phyloP scores from a whole-genome alignment of 1,140 invertebrate species.

The Pseudomyrmex cubaensis region DNA sequence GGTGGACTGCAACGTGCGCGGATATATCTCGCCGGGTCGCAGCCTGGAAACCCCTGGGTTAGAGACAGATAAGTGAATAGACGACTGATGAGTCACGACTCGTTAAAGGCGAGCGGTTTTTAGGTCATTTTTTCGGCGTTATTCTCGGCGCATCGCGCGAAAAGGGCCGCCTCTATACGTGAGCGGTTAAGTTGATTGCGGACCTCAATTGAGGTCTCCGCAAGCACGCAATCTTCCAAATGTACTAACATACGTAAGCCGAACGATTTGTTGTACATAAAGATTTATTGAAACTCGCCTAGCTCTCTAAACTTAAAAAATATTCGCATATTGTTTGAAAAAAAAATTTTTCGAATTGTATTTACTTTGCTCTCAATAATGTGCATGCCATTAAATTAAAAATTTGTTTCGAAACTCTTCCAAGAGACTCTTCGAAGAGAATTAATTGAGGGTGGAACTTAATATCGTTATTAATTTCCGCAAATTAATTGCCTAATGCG shows the following conservation, averaged over 20 bases:
- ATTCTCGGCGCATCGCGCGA: constrained; percentile 33
- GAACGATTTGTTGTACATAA: neutral
- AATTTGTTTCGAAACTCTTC: neutral
- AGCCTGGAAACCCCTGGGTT: constrained; percentile 70
- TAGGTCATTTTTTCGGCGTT: constrained; percentile 58
- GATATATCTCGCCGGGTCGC: constrained; percentile 63
- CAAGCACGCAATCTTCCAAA: constrained; percentile 31
- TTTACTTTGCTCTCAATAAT: too few species aligned
- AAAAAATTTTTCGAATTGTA: too few species aligned
- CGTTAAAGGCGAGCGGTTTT: constrained; percentile 65
- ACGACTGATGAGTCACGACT: constrained; percentile 66
- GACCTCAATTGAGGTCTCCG: constrained; percentile 27
- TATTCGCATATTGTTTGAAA: too few species aligned
- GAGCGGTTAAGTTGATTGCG: constrained; percentile 40
- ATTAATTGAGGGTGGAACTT: neutral
- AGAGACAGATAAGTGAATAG: constrained; percentile 72
- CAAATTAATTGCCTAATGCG: constrained; percentile 2
- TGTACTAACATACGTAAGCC: neutral
- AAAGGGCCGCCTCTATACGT: constrained; percentile 25
- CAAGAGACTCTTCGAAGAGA: neutral
- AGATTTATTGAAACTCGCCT: neutral
- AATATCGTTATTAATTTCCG: constrained; percentile 8
- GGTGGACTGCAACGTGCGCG: constrained; percentile 53
- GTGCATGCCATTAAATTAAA: neutral
- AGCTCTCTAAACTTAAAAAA: neutral